Base-by-base conservation (phyloP, 2,797 vertebrate species). In the Ctenopoma multispine region DNA sequence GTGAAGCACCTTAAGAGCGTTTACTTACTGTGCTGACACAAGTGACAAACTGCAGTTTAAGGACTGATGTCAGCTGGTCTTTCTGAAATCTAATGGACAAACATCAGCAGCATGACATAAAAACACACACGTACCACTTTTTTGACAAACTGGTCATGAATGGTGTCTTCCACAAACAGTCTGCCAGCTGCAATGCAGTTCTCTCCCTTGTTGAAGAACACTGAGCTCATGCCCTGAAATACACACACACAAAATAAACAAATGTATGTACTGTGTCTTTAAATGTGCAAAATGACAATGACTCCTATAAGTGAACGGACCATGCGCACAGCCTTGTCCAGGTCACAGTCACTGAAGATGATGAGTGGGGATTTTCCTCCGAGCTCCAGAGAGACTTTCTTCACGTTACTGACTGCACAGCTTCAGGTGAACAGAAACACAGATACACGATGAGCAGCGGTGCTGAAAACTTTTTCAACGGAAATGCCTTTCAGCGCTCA, bases 191-290 rank as follows among this genome's bases (percentile, higher is more conserved):
- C 96, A 0, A 97, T 97, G 88, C 96, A 97, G 90, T 97, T 97
- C 89, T 97, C 96, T 4, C 96, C 96, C 75, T 97, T 97, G 86
- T 97, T 97, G 88, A 97, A 97, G 90, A 97, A 97, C 63, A 97
- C 96, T 0, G 96, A 93, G 75, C 95, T 96, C 96, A 97, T 96
- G 1, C 96, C 96, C 96, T 97, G 78, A 20, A 83, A 75, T 0
- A 47, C 13, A 60, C 47, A 76, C 15, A 59, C 47, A 76, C 1
- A n/a, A n/a, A n/a, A n/a, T n/a, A n/a, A n/a, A n/a, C n/a, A n/a
- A n/a, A n/a, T n/a, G n/a, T n/a, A n/a, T n/a, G n/a, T n/a, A n/a
- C n/a, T n/a, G n/a, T n/a, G n/a, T n/a, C n/a, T n/a, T n/a, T n/a
- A n/a, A n/a, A n/a, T n/a, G n/a, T n/a, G n/a, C n/a, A n/a, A n/a